Base-by-base conservation (phyloP, 2,888 invertebrate species). In the Drepanosiphum platanoidis region DNA sequence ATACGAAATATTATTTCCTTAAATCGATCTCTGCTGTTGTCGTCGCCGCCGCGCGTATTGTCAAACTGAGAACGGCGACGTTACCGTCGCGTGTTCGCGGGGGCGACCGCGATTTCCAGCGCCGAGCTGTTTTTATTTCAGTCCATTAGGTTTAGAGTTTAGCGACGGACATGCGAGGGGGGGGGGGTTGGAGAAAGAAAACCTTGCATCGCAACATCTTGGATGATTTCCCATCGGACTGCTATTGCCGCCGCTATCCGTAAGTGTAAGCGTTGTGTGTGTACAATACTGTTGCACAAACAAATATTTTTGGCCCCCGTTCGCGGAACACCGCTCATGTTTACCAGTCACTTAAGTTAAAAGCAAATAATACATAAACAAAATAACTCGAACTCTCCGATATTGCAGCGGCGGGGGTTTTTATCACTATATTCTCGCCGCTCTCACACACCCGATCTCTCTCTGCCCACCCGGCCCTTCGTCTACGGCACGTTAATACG, bases 171-270 rank as follows among this genome's bases (percentile, higher is more conserved):
- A n/a, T n/a, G n/a, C n/a, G n/a, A n/a, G n/a, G n/a, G n/a, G n/a
- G n/a, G n/a, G n/a, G n/a, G n/a, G n/a, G n/a, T n/a, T n/a, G n/a
- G n/a, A n/a, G 27, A 8, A 64, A 11, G 30, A 30, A 15, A 66
- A 68, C 75, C 46, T 66, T 42, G 74, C 13, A 52, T 83, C 11
- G 39, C 18, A 64, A 52, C 66, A 39, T 81, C 58, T 84, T 77
- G 66, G 75, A 75, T 75, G 83, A 84, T 84, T 84, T 84, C 83
- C 83, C 83, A 84, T 75, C 75, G 83, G 83, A 68, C 83, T 42
- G 36, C n/a, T 36, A n/a, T 30, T 42, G 27, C 58, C 58, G 58
- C 22, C 8, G n/a, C n/a, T 8, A 1, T n/a, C 58, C 58, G n/a
- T 46, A 46, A 3, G 13, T 18, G 52, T 22, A 52, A 22, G 2